phyloP scores from a whole-genome alignment of 2,113 vertebrate genomes.

The Lamprotornis superbus region DNA sequence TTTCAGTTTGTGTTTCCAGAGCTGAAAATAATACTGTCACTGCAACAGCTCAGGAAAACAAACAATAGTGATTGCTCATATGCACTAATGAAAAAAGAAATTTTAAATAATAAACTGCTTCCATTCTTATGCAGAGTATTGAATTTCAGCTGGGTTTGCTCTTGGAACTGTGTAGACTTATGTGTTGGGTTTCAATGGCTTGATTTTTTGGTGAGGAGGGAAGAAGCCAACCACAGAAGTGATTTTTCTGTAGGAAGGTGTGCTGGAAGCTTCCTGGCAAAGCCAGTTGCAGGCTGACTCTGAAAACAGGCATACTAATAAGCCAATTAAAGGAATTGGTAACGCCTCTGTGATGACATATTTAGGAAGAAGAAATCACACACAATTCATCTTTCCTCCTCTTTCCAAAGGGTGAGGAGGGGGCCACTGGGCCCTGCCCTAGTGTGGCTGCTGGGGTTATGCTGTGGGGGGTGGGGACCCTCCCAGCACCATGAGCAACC shows the following conservation, averaged over 20 bases:
- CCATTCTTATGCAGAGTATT: background rate
- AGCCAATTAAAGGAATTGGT: too few relatives aligned
- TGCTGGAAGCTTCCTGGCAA: background rate
- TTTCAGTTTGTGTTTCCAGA: background rate
- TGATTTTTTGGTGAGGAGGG: background rate
- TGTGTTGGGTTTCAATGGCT: background rate
- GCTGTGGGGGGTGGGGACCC: too few relatives aligned
- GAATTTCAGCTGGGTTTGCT: background rate
- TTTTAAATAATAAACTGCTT: background rate
- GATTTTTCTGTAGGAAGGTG: background rate
- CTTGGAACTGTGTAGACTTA: background rate
- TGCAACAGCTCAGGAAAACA: background rate
- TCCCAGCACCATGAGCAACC: too few relatives aligned
- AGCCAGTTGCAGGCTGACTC: background rate
- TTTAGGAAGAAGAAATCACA: too few relatives aligned
- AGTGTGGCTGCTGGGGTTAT: too few relatives aligned
- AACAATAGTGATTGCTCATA: background rate
- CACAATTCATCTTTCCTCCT: too few relatives aligned
- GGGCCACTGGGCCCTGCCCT: too few relatives aligned
- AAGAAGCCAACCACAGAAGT: background rate
- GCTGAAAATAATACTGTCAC: background rate
- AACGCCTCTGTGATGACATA: too few relatives aligned
- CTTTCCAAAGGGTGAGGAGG: too few relatives aligned
- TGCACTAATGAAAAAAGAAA: background rate
- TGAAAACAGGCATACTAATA: background rate